phyloP scores from a whole-genome alignment of 1,140 invertebrate genomes.

The Zaprionus africanus region DNA sequence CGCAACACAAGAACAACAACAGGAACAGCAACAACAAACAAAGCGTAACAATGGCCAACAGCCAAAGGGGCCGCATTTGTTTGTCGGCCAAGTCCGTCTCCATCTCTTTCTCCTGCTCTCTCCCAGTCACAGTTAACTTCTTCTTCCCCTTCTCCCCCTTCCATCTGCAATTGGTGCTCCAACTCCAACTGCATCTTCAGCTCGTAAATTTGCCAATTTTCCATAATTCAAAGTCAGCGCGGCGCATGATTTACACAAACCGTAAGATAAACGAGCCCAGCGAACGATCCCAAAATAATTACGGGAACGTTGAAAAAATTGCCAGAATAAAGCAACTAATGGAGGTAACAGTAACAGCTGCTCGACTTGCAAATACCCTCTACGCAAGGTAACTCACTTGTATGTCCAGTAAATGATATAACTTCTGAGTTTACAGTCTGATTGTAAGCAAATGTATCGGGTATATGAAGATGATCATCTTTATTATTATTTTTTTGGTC shows the following conservation, averaged over 20 bases:
- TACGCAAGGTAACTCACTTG: no score
- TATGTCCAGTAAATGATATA: no score
- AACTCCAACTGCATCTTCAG: constrained; percentile 3
- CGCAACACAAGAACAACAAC: constrained; percentile 18
- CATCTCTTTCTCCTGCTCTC: background rate
- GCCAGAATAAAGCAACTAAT: background rate
- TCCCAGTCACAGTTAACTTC: no score
- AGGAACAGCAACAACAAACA: constrained; percentile 11
- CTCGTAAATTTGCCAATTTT: constrained; percentile 54
- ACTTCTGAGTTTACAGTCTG: no score
- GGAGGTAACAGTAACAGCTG: no score
- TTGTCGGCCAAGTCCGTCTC: constrained; percentile 8
- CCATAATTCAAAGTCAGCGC: constrained; percentile 53
- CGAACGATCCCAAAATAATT: constrained; percentile 34
- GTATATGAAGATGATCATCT: accelerated
- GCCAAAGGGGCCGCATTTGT: constrained; percentile 17
- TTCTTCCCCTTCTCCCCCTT: no score
- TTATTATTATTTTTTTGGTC: no score
- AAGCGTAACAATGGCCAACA: background rate
- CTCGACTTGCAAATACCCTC: no score
- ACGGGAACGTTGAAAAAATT: constrained; percentile 9
- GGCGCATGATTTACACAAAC: constrained; percentile 50
- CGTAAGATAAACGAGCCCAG: constrained; percentile 41
- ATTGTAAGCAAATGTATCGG: no score
- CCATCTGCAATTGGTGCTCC: background rate